Evolutionary conservation across 2,113 vertebrate genomes (phyloP).

Genomic region (Trachemys scripta): DNA sequence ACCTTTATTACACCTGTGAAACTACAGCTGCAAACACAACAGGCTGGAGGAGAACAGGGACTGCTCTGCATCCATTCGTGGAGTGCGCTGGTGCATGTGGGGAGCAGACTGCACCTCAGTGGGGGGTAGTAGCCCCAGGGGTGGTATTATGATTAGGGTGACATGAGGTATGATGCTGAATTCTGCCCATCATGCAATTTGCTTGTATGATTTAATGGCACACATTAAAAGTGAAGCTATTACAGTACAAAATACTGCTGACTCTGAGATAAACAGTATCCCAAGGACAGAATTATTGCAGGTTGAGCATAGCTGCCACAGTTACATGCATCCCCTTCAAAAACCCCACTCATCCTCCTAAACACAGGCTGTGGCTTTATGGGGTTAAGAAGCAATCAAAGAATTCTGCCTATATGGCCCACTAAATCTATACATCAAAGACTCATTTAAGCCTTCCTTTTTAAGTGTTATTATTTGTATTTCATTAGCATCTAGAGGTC

Average conservation of each 20-base stretch:
- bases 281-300: background rate
- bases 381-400: background rate
- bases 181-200: background rate
- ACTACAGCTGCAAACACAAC: background rate
- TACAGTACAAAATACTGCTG: background rate
- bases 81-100: background rate
- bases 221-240: background rate
- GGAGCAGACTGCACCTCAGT: background rate
- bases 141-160: background rate
- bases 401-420: background rate
- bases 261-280: background rate
- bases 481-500: background rate
- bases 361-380: background rate
- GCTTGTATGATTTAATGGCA: background rate
- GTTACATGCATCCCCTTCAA: background rate
- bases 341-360: background rate
- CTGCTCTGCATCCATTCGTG: background rate
- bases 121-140: background rate
- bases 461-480: slow-evolving; percentile 1
- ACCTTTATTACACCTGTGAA: background rate
- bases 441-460: background rate
- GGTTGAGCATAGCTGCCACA: background rate
- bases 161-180: background rate
- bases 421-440: background rate
- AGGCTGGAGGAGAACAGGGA: accelerated